These are phyloP conservation scores for Aphyosemion australe DNA, from an alignment of 2,113 vertebrate species.

Conservation along the genomic window DNA sequence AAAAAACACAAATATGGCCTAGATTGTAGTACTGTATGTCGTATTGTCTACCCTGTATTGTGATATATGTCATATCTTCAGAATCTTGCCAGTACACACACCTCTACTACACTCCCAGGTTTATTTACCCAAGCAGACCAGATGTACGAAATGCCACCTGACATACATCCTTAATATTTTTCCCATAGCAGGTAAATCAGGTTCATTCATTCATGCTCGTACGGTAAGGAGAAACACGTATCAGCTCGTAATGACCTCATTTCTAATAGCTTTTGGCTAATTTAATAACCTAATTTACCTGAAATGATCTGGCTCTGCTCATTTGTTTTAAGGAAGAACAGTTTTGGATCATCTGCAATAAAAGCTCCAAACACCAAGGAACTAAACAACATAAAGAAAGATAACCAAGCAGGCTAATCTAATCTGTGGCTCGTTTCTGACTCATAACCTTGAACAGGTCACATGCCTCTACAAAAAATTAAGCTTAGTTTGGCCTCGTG, in stretches of 20 bases:
- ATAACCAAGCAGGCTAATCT: not conserved
- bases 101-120: no score
- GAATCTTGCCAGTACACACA: no score
- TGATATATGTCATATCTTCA: no score
- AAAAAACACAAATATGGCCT: no score
- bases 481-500: constrained; percentile 49
- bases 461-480: constrained; percentile 47
- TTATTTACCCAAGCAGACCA: no score
- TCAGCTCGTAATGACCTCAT: no score
- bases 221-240: not conserved
- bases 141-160: no score
- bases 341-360: not conserved
- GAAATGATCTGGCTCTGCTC: not conserved
- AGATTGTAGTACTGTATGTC: no score
- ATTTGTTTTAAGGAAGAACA: not conserved
- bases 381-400: not conserved
- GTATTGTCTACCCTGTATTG: no score
- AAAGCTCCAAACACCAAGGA: not conserved
- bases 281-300: no score
- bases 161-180: not conserved
- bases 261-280: not conserved
- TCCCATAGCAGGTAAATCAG: not conserved
- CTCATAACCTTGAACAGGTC: constrained; percentile 36
- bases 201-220: not conserved
- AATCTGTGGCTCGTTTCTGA: constrained; percentile 4